Evolutionary conservation across 2,888 invertebrate species (phyloP).

Genomic region (Leptura quadrifasciata): DNA sequence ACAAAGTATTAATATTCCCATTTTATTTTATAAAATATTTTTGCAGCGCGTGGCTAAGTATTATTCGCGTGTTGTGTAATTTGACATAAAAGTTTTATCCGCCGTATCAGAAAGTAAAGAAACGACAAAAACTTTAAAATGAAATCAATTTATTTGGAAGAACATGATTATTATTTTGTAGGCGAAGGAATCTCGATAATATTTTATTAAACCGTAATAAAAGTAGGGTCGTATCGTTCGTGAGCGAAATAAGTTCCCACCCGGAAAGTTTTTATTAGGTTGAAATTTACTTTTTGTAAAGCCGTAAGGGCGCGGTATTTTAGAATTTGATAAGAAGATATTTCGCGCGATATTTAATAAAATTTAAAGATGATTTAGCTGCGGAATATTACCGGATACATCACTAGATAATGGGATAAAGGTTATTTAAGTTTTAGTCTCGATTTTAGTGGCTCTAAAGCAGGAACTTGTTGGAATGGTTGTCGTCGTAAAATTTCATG

Average conservation of each 20-base stretch:
- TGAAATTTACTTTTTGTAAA: slow-evolving; percentile 46
- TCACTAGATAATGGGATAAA: slow-evolving; percentile 55
- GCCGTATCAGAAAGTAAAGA: slow-evolving; percentile 14
- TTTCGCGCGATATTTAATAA: slow-evolving; percentile 35
- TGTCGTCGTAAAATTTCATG: slow-evolving; percentile 72
- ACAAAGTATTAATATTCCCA: background rate
- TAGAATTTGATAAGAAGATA: slow-evolving; percentile 30
- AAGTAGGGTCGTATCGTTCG: slow-evolving; percentile 55
- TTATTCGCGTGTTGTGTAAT: background rate
- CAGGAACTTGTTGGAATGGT: slow-evolving; percentile 70
- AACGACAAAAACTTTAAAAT: slow-evolving; percentile 34
- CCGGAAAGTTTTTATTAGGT: slow-evolving; percentile 56
- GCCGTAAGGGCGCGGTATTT: slow-evolving; percentile 35
- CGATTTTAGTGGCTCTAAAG: slow-evolving; percentile 68
- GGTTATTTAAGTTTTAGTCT: slow-evolving; percentile 62
- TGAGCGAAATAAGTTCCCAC: slow-evolving; percentile 48
- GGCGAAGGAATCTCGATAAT: slow-evolving; percentile 53
- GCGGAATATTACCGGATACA: slow-evolving; percentile 46
- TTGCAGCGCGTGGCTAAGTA: background rate
- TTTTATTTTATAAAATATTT: background rate
- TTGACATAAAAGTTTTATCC: slow-evolving; percentile 7
- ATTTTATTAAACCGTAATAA: slow-evolving; percentile 63
- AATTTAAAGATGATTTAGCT: slow-evolving; percentile 35
- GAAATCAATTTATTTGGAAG: slow-evolving; percentile 29
- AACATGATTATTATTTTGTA: slow-evolving; percentile 52